Percentiles rank a stretch among this genome's conserved stretches.
Evolutionary conservation across 2,797 vertebrate genomes (phyloP).

Genomic region (Epinephelus awoara): DNA sequence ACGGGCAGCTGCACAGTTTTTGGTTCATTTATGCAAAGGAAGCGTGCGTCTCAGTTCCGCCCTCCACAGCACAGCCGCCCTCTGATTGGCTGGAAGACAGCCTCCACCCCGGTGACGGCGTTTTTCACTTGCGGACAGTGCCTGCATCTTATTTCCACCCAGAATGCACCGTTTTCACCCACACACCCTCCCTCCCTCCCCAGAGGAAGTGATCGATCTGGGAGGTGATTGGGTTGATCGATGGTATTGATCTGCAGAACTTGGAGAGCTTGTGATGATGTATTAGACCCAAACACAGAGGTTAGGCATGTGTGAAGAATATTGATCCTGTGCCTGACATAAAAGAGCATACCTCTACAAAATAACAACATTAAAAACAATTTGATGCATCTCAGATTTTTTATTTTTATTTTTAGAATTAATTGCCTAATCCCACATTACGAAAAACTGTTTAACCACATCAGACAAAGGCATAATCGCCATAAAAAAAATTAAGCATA

Average conservation of each 20-base stretch:
- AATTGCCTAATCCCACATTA: too few relatives aligned
- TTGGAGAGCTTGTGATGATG: not conserved
- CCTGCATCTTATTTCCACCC: conserved; percentile 96
- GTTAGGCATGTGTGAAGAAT: too few relatives aligned
- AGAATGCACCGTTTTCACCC: conserved; percentile 89
- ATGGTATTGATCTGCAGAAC: not conserved
- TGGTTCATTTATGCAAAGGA: conserved; percentile 72
- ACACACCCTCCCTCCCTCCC: too few relatives aligned
- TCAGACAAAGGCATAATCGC: too few relatives aligned
- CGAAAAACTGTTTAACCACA: too few relatives aligned
- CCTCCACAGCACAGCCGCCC: conserved; percentile 73
- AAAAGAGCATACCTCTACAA: too few relatives aligned
- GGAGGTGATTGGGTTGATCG: conserved; percentile 24
- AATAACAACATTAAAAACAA: too few relatives aligned
- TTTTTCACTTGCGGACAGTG: conserved; percentile 88
- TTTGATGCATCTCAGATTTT: too few relatives aligned
- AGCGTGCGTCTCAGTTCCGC: conserved; percentile 83
- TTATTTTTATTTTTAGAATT: too few relatives aligned
- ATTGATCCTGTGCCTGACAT: too few relatives aligned
- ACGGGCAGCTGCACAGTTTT: conserved; percentile 55
- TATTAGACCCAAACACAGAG: not conserved
- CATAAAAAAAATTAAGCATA: too few relatives aligned
- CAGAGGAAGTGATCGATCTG: conserved; percentile 40
- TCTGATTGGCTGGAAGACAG: conserved; percentile 85
- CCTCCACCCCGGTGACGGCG: conserved; percentile 80